Conservation (phyloP, 2,888 invertebrate genomes). For the Noctua janthina region DNA sequence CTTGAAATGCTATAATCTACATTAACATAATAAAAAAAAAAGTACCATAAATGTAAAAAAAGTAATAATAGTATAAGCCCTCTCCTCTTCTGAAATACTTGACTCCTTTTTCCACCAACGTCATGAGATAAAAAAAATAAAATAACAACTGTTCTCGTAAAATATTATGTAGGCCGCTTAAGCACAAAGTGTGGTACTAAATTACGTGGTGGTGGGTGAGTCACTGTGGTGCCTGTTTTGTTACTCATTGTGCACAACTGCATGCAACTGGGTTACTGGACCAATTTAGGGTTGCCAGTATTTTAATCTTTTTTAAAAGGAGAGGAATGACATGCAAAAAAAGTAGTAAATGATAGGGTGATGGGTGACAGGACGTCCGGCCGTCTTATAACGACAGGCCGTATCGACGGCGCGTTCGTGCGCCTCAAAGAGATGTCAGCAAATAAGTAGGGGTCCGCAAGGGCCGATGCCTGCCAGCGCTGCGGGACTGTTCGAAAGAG, state of each 20-base stretch:
- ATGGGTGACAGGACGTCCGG: too few species aligned
- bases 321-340: too few species aligned
- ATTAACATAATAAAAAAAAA: neutral
- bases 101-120: neutral
- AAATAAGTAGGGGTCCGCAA: too few species aligned
- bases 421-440: too few species aligned
- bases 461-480: too few species aligned
- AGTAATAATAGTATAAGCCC: neutral
- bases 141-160: slow-evolving; percentile 24
- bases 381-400: too few species aligned
- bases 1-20: neutral
- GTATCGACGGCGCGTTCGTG: too few species aligned
- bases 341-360: too few species aligned
- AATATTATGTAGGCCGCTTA: slow-evolving; percentile 25
- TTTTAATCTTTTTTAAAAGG: neutral
- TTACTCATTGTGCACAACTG: slow-evolving; percentile 4
- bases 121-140: neutral
- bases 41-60: neutral
- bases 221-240: slow-evolving; percentile 38
- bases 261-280: slow-evolving; percentile 9
- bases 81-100: neutral
- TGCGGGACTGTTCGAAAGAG: too few species aligned
- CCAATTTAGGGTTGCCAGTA: slow-evolving; percentile 26
- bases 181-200: slow-evolving; percentile 9
- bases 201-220: slow-evolving; percentile 31